These are phyloP conservation scores for Tylochromis polylepis DNA, from an alignment of 2,113 vertebrate species.

Conservation along the genomic window DNA sequence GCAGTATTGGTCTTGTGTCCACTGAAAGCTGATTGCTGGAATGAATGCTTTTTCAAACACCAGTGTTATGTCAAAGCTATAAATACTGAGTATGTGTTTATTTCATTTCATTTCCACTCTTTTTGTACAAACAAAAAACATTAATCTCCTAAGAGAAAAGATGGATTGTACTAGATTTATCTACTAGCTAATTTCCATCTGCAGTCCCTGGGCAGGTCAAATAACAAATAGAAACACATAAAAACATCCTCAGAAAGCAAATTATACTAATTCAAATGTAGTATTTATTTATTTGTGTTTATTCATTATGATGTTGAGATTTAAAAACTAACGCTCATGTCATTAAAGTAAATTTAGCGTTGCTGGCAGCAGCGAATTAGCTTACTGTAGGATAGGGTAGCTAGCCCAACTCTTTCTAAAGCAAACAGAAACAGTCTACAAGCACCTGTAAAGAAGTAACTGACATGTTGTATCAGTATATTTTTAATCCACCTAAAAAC, in stretches of 20 bases:
- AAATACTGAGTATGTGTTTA: neutral
- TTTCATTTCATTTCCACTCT: neutral
- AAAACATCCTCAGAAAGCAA: neutral
- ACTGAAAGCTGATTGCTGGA: neutral
- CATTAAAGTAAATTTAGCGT: neutral
- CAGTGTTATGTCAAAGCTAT: too few species aligned
- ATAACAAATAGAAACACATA: neutral
- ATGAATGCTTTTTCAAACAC: too few species aligned
- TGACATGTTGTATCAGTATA: neutral
- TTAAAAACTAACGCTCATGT: fast-evolving
- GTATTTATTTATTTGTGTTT: neutral
- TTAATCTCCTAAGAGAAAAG: too few species aligned
- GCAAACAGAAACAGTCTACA: neutral
- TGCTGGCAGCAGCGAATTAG: neutral
- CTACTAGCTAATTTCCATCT: neutral
- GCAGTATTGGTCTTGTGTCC: neutral
- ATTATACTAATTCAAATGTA: neutral
- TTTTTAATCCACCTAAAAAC: neutral
- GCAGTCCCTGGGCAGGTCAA: neutral
- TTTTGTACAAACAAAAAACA: too few species aligned
- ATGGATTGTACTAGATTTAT: too few species aligned
- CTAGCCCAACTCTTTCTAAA: neutral
- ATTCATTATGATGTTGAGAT: neutral
- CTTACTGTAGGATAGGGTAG: fast-evolving
- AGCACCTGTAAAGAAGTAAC: neutral